Percentiles rank a stretch among this genome's conserved stretches.
These are phyloP conservation scores for Chloromyia formosa DNA, from an alignment of 2,888 invertebrate genomes.

Conservation along the genomic window DNA sequence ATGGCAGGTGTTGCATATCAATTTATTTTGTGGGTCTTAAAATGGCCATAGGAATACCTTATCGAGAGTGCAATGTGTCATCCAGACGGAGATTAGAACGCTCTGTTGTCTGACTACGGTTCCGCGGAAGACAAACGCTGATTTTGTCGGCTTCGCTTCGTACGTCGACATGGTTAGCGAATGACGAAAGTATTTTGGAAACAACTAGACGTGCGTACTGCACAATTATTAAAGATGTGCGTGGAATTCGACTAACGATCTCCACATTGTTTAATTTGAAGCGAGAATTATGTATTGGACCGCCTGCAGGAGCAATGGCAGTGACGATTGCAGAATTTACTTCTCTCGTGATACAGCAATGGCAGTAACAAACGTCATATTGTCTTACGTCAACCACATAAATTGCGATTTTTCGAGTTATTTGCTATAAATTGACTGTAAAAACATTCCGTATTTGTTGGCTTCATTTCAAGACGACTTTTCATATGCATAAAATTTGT, in stretches of 20 bases:
- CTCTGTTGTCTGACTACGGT: neutral
- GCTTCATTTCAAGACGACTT: too few relatives aligned
- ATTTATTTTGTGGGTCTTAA: neutral
- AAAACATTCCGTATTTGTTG: too few relatives aligned
- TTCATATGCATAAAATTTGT: too few relatives aligned
- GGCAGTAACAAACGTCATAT: too few relatives aligned
- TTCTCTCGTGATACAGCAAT: too few relatives aligned
- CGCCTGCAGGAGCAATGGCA: too few relatives aligned
- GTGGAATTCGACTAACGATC: neutral
- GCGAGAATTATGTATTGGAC: too few relatives aligned
- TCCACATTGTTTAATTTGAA: too few relatives aligned
- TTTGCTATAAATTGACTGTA: too few relatives aligned
- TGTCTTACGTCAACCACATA: too few relatives aligned
- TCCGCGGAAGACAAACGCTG: slow-evolving; percentile 9
- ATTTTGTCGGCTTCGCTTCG: neutral
- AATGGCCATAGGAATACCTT: neutral
- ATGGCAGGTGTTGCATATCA: slow-evolving; percentile 14
- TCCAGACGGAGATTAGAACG: slow-evolving; percentile 17
- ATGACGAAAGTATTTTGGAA: slow-evolving; percentile 22
- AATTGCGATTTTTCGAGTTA: too few relatives aligned
- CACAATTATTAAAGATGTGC: slow-evolving; percentile 11
- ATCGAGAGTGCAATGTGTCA: slow-evolving; percentile 34
- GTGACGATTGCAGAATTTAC: too few relatives aligned
- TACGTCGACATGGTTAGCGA: neutral
- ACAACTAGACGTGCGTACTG: slow-evolving; percentile 11